These are phyloP conservation scores for Alviniconcha strummeri DNA, from an alignment of 2,888 invertebrate genomes.

Conservation along the genomic window DNA sequence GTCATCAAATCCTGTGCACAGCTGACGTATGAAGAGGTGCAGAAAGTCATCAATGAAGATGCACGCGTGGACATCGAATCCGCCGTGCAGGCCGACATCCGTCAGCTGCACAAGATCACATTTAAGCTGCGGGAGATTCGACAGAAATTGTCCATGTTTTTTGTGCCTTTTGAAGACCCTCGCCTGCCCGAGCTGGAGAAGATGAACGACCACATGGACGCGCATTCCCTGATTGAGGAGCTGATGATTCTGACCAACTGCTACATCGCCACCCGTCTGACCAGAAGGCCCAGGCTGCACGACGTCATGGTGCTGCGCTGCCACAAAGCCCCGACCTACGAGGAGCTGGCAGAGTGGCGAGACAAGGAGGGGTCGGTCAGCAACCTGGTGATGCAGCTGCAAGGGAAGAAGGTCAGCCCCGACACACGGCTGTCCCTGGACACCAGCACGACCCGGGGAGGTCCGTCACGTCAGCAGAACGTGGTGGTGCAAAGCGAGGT, in stretches of 20 bases:
- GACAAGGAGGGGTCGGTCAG: slow-evolving; percentile 32
- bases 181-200: slow-evolving; percentile 26
- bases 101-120: slow-evolving; percentile 36
- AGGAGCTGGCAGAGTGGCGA: slow-evolving; percentile 38
- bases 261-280: slow-evolving; percentile 37
- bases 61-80: neutral
- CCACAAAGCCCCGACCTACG: slow-evolving; percentile 40
- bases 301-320: slow-evolving; percentile 42
- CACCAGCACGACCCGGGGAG: neutral
- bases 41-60: slow-evolving; percentile 44
- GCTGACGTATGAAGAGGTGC: slow-evolving; percentile 50
- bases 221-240: slow-evolving; percentile 47
- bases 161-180: slow-evolving; percentile 38
- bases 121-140: slow-evolving; percentile 35
- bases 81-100: slow-evolving; percentile 30
- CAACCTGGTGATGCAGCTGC: slow-evolving; percentile 26
- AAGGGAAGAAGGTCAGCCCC: slow-evolving; percentile 18
- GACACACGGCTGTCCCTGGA: slow-evolving; percentile 23
- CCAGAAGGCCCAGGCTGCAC: slow-evolving; percentile 16
- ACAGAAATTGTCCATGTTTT: slow-evolving; percentile 37
- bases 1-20: slow-evolving; percentile 43
- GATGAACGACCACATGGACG: slow-evolving; percentile 30
- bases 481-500: slow-evolving; percentile 40
- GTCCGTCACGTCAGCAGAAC: neutral
- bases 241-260: slow-evolving; percentile 47